Evolutionary conservation across 2,888 invertebrate genomes (phyloP), one percentile per base, ranked within the genome.

Genomic region (Amphiduros pacificus): DNA sequence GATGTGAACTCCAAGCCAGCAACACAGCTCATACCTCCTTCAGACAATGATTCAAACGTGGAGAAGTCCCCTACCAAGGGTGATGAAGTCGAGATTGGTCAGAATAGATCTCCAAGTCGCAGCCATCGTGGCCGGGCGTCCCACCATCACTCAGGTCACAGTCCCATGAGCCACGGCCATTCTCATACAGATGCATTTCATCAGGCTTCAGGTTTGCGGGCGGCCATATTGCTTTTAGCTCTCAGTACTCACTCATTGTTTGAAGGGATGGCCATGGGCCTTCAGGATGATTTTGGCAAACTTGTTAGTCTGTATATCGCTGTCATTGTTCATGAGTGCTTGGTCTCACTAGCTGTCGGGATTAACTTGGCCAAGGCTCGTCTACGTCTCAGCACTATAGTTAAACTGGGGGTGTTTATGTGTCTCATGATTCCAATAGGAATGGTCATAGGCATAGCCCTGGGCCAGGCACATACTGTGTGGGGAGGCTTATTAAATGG

Each of bases 181-280:
- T 56, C 62, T 3, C 67, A 70, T 56, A 29, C 65, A 20, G 64
- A 62, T 9, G 53, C 66, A 27, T 49, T 63, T 26, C 36, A 57
- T 1, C 52, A 64, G 24, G 56, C 61, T 4, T 58, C 48, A 50
- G 66, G 70, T 4, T 61, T 79, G 32, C 62, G 73, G 17, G 73
- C 77, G 64, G 55, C 77, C 28, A 64, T 80, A n/a, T 66, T 81
- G 5, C 62, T 78, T 44, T 55, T 78, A 9, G 79, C 80, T 1
- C 67, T 79, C n/a, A 75, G 78, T 48, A 66, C 78, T 26, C 81
- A 81, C 67, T 76, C 79, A 26, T 51, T 81, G 26, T 81, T 81
- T 66, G 81, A 81, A 66, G 81, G 81, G 14, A 71, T 81, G 62
- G 76, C 80, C n/a, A 64, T 81, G 24, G 81, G 80, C 11, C 70